Conservation (phyloP, 1,140 invertebrate genomes). For the Drosophila baimaii region DNA sequence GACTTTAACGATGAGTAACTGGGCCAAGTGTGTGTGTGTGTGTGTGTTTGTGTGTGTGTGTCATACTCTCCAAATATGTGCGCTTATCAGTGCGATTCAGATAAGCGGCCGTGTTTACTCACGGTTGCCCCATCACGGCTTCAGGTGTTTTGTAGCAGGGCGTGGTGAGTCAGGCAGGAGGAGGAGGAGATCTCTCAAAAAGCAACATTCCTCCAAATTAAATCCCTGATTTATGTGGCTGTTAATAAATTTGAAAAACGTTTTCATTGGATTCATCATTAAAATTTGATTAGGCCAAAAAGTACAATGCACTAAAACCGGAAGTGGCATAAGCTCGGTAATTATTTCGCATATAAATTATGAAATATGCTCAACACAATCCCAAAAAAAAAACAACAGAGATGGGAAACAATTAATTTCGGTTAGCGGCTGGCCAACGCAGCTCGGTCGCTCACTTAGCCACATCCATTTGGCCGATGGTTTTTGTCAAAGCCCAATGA, state of each 20-base stretch:
- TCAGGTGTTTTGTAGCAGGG: slow-evolving; percentile 41
- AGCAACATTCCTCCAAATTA: slow-evolving; percentile 2
- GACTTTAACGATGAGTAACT: slow-evolving; percentile 59
- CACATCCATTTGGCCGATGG: slow-evolving; percentile 35
- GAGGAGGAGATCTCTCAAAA: neutral
- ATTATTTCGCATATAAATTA: slow-evolving; percentile 75
- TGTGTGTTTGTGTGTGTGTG: slow-evolving; percentile 65
- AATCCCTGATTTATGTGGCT: slow-evolving; percentile 8
- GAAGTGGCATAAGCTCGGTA: slow-evolving; percentile 72
- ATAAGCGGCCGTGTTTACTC: slow-evolving; percentile 68
- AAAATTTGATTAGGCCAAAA: slow-evolving; percentile 67
- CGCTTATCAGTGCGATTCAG: slow-evolving; percentile 67
- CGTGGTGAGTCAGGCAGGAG: slow-evolving; percentile 38
- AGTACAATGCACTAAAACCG: slow-evolving; percentile 55
- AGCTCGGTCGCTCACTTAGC: slow-evolving; percentile 25
- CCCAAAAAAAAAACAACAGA: slow-evolving; percentile 5
- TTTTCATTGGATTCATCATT: slow-evolving; percentile 56
- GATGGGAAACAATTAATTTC: slow-evolving; percentile 73
- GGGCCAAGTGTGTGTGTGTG: slow-evolving; percentile 55
- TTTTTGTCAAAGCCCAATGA: slow-evolving; percentile 33
- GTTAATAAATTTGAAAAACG: slow-evolving; percentile 30
- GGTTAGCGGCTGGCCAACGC: slow-evolving; percentile 58
- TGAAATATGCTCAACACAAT: slow-evolving; percentile 50
- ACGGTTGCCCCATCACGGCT: slow-evolving; percentile 48
- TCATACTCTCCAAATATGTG: slow-evolving; percentile 65